Evolutionary conservation across 2,113 vertebrate genomes (phyloP), one percentile per base, ranked within the genome.

Genomic region (Dryoscopus gambensis): DNA sequence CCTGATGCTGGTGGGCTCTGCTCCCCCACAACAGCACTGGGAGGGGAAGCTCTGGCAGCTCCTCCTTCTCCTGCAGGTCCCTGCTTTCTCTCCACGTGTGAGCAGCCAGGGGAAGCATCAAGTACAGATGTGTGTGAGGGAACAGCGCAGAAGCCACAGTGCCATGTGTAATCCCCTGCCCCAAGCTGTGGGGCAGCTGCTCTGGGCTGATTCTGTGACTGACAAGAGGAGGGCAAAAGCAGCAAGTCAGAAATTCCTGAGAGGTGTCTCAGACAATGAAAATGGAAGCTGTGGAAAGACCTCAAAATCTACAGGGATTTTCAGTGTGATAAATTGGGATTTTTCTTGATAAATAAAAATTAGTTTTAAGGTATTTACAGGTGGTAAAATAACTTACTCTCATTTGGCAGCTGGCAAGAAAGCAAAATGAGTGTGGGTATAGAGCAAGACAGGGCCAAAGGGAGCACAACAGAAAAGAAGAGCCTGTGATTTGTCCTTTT

Each of bases 81-180:
- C 62, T 67, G n/a, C 56, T 56, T 42, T 17, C 53, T 25, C 42
- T 19, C 42, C 57, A 28, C 0, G 0, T 3, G 14, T 10, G 17
- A 3, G 13, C 23, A 65, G 47, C 13, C 50, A 62, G 0, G 1
- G 44, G 11, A 37, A 53, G 31, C 35, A 18, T 2, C 0, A 0
- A 53, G 21, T 1, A 13, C 28, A 25, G 11, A 56, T 0, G 1
- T 3, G 20, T 4, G 20, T 6, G 22, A 42, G 42, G 47, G 49
- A 86, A 23, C n/a, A 69, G 27, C 0, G 1, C 27, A 59, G 60
- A 57, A 8, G 6, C 20, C 55, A 31, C 4, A 0, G 0, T 8
- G n/a, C 19, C 64, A 17, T 3, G 39, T 25, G 28, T 7, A 67
- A 60, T 28, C 52, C 69, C 19, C n/a, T 6, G 16, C 16, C 52